phyloP scores from a whole-genome alignment of 2,888 invertebrate genomes.

The Eristalis intricaria region DNA sequence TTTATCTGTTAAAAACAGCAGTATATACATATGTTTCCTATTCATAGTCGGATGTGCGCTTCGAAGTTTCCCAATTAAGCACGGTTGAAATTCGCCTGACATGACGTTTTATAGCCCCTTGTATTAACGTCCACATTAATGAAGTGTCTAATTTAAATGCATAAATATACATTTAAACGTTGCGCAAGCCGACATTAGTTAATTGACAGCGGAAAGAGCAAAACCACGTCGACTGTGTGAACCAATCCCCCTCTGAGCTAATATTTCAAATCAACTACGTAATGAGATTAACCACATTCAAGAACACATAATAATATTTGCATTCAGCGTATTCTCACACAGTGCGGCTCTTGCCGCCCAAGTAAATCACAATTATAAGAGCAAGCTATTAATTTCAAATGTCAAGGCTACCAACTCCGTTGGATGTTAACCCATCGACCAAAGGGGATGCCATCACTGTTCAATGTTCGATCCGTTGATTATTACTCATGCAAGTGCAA shows the following conservation, averaged over 20 bases:
- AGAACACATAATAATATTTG: conserved; percentile 30
- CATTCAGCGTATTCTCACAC: conserved; percentile 7
- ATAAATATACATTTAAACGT: not conserved
- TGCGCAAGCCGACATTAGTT: not conserved
- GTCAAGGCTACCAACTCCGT: conserved; percentile 46
- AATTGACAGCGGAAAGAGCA: not conserved
- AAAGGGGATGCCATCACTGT: conserved; percentile 47
- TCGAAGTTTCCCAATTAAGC: not conserved
- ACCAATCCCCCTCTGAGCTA: not conserved
- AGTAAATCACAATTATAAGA: conserved; percentile 11
- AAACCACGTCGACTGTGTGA: conserved; percentile 11
- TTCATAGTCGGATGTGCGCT: no score
- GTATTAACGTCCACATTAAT: not conserved
- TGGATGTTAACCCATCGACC: not conserved
- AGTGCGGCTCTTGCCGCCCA: not conserved
- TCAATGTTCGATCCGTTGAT: conserved; percentile 28
- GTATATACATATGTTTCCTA: no score
- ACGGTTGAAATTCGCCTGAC: not conserved
- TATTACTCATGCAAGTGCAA: conserved; percentile 48
- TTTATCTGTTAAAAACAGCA: no score
- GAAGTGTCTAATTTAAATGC: not conserved
- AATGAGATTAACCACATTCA: conserved; percentile 13
- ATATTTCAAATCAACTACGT: conserved; percentile 6
- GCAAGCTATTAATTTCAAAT: conserved; percentile 25
- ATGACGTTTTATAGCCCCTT: not conserved